Conservation (phyloP, 2,113 vertebrate species). For the Mustelus asterias region DNA sequence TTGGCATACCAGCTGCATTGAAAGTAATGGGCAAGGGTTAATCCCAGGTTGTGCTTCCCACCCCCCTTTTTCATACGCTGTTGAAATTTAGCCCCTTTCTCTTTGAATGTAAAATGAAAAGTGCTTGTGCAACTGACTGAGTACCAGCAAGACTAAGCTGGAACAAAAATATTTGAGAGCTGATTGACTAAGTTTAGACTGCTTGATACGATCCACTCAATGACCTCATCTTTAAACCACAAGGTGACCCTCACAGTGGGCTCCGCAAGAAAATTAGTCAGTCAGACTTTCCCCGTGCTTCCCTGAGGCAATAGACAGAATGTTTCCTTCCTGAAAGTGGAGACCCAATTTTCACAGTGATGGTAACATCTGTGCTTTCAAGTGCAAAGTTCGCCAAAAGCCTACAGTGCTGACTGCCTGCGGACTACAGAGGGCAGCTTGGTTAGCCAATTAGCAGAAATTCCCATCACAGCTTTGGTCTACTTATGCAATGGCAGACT, state of each 20-base stretch:
- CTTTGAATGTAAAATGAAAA: background rate
- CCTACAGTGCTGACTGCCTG: background rate
- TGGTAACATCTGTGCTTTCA: background rate
- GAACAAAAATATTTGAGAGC: background rate
- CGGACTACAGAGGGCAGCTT: background rate
- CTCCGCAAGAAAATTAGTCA: background rate
- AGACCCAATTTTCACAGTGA: background rate
- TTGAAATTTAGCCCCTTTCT: too few species aligned
- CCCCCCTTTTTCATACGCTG: background rate
- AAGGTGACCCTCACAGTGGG: conserved; percentile 2
- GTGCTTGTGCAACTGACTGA: background rate
- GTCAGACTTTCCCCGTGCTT: background rate
- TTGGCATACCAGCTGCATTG: background rate
- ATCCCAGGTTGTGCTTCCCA: background rate
- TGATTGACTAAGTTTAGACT: conserved; percentile 15
- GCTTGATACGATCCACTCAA: background rate
- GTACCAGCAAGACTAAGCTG: background rate
- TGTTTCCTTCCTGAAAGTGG: background rate
- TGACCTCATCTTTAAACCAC: conserved; percentile 7
- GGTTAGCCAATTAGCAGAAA: background rate
- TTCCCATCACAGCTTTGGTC: background rate
- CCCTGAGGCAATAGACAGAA: conserved; percentile 12
- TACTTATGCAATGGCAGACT: background rate
- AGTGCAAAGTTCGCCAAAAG: background rate
- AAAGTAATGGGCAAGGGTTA: background rate